Evolutionary conservation across 2,797 vertebrate genomes (phyloP).

Genomic region (Leucoraja ocellata): DNA sequence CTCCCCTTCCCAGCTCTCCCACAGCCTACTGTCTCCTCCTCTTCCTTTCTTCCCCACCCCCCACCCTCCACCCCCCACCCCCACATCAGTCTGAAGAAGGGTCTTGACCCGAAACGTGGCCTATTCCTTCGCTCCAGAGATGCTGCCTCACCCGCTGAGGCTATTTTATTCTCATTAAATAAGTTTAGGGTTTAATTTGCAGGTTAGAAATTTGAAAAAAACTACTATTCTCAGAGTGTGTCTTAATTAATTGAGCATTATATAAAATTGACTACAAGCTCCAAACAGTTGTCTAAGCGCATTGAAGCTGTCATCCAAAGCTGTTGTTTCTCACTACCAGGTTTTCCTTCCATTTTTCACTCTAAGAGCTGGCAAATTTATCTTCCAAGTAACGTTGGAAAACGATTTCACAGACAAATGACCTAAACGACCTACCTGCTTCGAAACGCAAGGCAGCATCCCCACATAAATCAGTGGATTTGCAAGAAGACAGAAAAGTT

Average conservation of each 20-base stretch:
- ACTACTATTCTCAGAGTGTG: neutral
- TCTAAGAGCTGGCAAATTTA: neutral
- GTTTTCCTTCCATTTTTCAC: neutral
- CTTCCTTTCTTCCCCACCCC: too few species aligned
- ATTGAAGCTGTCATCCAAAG: neutral
- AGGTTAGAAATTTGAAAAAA: neutral
- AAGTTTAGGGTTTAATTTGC: neutral
- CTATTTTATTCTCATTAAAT: too few species aligned
- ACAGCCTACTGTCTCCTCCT: too few species aligned
- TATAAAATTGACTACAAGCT: neutral
- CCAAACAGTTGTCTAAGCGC: neutral
- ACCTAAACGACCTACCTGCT: neutral
- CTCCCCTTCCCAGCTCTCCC: too few species aligned
- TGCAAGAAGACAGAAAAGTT: neutral
- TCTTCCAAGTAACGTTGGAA: neutral
- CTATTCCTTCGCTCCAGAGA: too few species aligned
- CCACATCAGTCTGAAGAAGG: too few species aligned
- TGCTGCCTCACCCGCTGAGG: too few species aligned
- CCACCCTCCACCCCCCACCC: too few species aligned
- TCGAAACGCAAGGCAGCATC: neutral
- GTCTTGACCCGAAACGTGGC: too few species aligned
- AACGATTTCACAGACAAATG: neutral
- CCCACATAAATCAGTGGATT: neutral
- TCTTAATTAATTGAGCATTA: conserved; percentile 4
- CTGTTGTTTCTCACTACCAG: neutral